phyloP scores from a whole-genome alignment of 2,888 invertebrate genomes.

The Hetaerina titia region DNA sequence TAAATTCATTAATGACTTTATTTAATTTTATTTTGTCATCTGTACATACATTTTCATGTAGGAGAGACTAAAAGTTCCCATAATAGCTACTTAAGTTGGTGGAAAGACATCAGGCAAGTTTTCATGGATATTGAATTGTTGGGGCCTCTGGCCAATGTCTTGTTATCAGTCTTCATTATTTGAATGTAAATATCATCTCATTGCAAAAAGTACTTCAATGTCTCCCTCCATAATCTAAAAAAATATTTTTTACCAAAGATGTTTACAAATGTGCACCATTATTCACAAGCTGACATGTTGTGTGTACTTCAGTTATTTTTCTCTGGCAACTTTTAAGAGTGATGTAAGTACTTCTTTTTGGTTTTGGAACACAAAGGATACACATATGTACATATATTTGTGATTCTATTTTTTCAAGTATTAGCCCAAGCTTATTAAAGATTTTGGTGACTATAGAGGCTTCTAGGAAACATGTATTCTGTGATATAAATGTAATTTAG shows the following conservation, averaged over 20 bases:
- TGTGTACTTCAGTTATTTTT: conserved; percentile 38
- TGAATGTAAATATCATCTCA: conserved; percentile 51
- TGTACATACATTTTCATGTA: conserved; percentile 43
- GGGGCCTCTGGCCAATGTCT: conserved; percentile 38
- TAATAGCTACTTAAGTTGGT: conserved; percentile 30
- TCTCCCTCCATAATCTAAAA: conserved; percentile 55
- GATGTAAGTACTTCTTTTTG: not conserved
- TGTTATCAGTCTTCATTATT: conserved; percentile 48
- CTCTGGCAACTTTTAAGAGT: not conserved
- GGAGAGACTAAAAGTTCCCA: not conserved
- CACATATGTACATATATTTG: conserved; percentile 35
- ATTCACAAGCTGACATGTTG: conserved; percentile 47
- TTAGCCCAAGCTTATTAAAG: conserved; percentile 42
- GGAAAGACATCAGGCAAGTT: conserved; percentile 5
- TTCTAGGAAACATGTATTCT: conserved; percentile 53
- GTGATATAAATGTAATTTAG: conserved; percentile 57
- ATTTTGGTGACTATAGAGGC: conserved; percentile 30
- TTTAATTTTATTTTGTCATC: conserved; percentile 55
- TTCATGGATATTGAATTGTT: conserved; percentile 50
- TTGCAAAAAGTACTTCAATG: conserved; percentile 50
- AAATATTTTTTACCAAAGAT: conserved; percentile 66
- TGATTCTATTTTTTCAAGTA: conserved; percentile 58
- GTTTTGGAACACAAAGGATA: conserved; percentile 45
- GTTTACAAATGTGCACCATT: conserved; percentile 64
- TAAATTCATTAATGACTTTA: conserved; percentile 25